phyloP scores from a whole-genome alignment of 2,113 vertebrate genomes.

The Platysteira castanea region DNA sequence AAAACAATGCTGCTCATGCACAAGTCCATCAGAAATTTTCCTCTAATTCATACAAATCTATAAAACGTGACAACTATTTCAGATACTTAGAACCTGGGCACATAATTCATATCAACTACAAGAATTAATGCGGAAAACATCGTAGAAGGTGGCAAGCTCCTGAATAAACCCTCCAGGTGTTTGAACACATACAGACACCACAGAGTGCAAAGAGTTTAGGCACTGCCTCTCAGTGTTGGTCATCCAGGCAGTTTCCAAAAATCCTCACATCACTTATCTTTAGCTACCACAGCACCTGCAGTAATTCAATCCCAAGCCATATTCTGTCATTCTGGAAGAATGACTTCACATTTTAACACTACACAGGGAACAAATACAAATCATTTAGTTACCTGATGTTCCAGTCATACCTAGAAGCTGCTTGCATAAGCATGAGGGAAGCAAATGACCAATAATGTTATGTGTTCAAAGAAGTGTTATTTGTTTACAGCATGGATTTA shows the following conservation, averaged over 20 bases:
- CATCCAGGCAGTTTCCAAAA: background rate
- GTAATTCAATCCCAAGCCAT: background rate
- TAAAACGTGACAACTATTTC: background rate
- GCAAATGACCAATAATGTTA: background rate
- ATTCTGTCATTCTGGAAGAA: background rate
- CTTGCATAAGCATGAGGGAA: background rate
- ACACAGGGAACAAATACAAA: background rate
- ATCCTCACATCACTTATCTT: background rate
- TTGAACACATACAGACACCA: background rate
- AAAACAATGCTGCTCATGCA: background rate
- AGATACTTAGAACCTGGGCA: background rate
- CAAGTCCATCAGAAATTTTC: background rate
- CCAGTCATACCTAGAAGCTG: background rate
- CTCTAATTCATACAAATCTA: background rate
- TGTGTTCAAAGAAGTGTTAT: background rate
- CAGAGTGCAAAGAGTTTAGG: background rate
- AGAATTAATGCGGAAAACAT: background rate
- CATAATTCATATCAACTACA: background rate
- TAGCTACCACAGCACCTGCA: background rate
- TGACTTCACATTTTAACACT: background rate
- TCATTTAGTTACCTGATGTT: background rate
- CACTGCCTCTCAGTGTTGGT: background rate
- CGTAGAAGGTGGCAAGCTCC: background rate
- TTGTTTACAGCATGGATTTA: background rate
- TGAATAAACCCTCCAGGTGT: background rate